Conservation (phyloP, 2,888 invertebrate genomes). For the Cylloceria caligata region DNA sequence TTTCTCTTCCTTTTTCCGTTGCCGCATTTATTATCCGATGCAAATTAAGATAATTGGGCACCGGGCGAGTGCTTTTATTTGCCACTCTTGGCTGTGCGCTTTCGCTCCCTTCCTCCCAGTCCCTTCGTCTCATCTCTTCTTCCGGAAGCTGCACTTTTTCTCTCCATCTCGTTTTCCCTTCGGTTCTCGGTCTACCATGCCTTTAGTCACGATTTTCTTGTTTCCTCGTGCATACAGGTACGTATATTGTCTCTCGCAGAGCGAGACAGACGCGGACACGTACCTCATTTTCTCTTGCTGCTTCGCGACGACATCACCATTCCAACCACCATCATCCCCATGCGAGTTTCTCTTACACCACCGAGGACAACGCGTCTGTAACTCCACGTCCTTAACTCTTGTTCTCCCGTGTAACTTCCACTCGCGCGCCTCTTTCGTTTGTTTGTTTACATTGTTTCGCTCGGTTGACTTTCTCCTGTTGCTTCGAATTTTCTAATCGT, state of each 20-base stretch:
- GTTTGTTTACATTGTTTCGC: slow-evolving; percentile 52
- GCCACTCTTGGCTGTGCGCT: slow-evolving; percentile 45
- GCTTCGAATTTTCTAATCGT: slow-evolving; percentile 41
- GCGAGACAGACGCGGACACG: not conserved
- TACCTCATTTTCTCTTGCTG: slow-evolving; percentile 31
- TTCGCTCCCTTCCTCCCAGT: slow-evolving; percentile 14
- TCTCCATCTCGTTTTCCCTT: slow-evolving; percentile 28
- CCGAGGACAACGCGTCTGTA: slow-evolving; percentile 2
- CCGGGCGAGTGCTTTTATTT: slow-evolving; percentile 72
- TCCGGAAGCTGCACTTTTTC: slow-evolving; percentile 32
- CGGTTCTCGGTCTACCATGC: slow-evolving; percentile 18
- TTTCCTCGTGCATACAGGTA: slow-evolving; percentile 15
- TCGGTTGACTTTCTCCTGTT: slow-evolving; percentile 55
- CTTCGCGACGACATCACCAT: slow-evolving; percentile 25
- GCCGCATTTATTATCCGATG: slow-evolving; percentile 75
- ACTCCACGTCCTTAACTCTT: not conserved
- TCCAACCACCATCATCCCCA: not conserved
- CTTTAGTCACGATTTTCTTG: slow-evolving; percentile 24
- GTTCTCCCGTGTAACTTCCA: slow-evolving; percentile 17
- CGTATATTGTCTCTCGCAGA: slow-evolving; percentile 2
- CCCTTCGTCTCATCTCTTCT: slow-evolving; percentile 28
- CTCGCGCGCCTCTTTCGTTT: slow-evolving; percentile 5
- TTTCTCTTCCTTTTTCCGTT: slow-evolving; percentile 70
- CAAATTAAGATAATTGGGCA: slow-evolving; percentile 76
- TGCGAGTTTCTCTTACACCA: not conserved